Percentiles rank a stretch among this genome's conserved stretches.
phyloP scores from a whole-genome alignment of 2,888 invertebrate species.

The Cataglyphis rosenhaueri region DNA sequence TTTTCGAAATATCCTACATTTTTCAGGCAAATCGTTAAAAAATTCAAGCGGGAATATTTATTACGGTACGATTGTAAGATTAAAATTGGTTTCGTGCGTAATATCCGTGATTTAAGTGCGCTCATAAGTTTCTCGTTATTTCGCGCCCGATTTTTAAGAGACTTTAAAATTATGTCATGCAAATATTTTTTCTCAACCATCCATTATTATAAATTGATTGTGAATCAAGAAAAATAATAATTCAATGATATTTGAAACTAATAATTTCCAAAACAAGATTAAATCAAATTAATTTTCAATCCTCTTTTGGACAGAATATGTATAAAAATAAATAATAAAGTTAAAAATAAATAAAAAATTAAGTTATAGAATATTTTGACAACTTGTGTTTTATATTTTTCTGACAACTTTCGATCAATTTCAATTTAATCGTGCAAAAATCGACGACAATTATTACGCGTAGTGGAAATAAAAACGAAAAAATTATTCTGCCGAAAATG shows the following conservation, averaged over 20 bases:
- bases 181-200: neutral
- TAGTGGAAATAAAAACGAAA: slow-evolving; percentile 1
- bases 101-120: neutral
- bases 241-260: neutral
- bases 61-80: neutral
- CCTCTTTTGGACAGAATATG: neutral
- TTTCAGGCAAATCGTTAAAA: slow-evolving; percentile 1
- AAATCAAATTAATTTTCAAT: slow-evolving; percentile 4
- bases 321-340: no score
- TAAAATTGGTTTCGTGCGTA: slow-evolving; percentile 20
- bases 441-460: neutral
- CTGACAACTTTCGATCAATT: neutral
- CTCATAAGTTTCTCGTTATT: neutral
- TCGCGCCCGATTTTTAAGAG: slow-evolving; percentile 8
- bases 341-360: no score
- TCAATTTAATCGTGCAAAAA: neutral
- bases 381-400: neutral
- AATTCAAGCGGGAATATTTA: neutral
- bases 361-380: no score
- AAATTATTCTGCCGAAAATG: neutral
- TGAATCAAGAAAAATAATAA: neutral
- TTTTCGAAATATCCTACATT: slow-evolving; percentile 1
- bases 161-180: neutral
- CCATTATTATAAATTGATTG: neutral
- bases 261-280: neutral